Conservation (phyloP, 2,888 invertebrate genomes). For the Scaptomyza caliginosa region DNA sequence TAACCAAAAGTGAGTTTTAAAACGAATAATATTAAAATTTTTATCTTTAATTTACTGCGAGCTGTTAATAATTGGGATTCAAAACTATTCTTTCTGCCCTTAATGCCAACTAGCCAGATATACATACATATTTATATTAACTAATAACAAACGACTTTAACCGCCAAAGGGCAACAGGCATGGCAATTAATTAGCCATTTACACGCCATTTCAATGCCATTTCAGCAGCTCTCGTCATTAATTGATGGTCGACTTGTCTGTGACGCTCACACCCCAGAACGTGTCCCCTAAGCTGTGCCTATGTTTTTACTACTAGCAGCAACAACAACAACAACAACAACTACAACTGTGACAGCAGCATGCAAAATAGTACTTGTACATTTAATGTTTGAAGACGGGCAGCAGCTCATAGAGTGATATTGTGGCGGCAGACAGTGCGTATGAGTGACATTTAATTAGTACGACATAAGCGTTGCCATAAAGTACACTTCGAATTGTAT, state of each 20-base stretch:
- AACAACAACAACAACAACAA: too few relatives aligned
- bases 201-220: constrained; percentile 57
- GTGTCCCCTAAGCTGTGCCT: constrained; percentile 1
- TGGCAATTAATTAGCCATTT: constrained; percentile 63
- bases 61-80: background rate
- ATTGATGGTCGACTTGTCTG: constrained; percentile 19
- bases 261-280: background rate
- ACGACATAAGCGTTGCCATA: constrained; percentile 65
- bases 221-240: constrained; percentile 32
- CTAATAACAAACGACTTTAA: constrained; percentile 16
- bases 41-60: too few relatives aligned
- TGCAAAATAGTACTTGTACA: constrained; percentile 32
- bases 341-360: constrained; percentile 17
- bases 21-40: background rate
- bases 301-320: too few relatives aligned
- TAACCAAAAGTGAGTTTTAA: too few relatives aligned
- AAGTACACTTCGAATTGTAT: constrained; percentile 70
- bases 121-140: constrained; percentile 1
- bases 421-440: constrained; percentile 45
- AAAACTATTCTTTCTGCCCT: background rate
- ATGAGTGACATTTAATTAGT: constrained; percentile 75
- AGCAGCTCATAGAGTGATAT: constrained; percentile 9
- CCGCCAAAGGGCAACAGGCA: constrained; percentile 7
- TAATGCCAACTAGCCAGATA: constrained; percentile 1
- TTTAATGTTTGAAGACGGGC: constrained; percentile 46